Conservation (phyloP, 2,797 vertebrate species). For the Phylloscopus collybita region DNA sequence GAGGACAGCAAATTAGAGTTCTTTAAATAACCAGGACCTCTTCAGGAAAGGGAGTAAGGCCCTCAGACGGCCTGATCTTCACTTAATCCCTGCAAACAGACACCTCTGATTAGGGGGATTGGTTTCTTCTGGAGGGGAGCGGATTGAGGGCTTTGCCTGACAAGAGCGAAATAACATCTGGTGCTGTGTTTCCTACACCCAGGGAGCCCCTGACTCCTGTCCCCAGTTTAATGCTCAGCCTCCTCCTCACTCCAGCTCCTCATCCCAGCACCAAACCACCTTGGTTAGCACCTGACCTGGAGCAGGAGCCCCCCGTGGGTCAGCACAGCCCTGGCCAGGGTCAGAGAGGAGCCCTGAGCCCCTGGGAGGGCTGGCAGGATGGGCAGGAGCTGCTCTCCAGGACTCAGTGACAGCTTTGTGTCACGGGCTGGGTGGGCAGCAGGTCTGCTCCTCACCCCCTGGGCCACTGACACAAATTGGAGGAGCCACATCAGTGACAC, state of each 20-base stretch:
- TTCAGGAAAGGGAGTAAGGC: slow-evolving; percentile 3
- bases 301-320: fast-evolving
- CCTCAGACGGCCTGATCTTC: slow-evolving; percentile 23
- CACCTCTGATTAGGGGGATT: slow-evolving; percentile 41
- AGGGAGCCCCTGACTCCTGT: neutral
- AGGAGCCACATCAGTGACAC: neutral
- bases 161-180: neutral
- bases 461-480: neutral
- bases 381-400: neutral
- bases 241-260: neutral
- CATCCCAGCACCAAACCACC: neutral
- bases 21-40: slow-evolving; percentile 22
- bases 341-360: neutral
- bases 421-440: neutral
- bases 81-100: slow-evolving; percentile 46
- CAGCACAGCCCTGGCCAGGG: neutral
- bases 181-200: neutral
- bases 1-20: neutral
- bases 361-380: neutral
- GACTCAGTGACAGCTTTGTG: neutral
- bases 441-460: neutral
- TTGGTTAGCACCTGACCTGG: neutral
- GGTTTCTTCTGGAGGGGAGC: neutral
- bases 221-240: neutral
- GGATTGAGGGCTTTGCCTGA: neutral